Evolutionary conservation across 2,888 invertebrate genomes (phyloP), one percentile per base, ranked within the genome.

Genomic region (Belgica antarctica): DNA sequence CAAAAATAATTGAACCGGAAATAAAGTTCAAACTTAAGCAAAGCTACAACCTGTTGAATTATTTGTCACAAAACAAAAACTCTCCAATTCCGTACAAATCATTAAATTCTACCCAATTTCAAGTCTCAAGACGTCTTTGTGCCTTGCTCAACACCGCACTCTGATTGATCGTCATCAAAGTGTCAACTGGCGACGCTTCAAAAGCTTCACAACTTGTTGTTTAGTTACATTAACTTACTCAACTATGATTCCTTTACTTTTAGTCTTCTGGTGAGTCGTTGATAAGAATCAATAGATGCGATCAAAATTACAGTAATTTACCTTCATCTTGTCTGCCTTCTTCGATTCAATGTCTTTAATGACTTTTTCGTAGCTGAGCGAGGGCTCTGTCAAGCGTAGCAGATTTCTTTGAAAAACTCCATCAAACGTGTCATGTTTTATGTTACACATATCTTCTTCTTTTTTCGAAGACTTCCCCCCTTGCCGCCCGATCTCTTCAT

Each of bases 341-440:
- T 52, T 52, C 52, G 52, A 52, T 52, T 52, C 52, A 52, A 31
- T 8, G 52, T 52, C 52, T 52, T 52, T 52, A 52, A 52, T 52
- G 52, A 52, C 52, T 52, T 22, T 52, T 41, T 41, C 3, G 41
- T 12, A 12, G 15, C 4, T 41, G 41, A n/a, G n/a, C 15, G 25
- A 41, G 31, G n/a, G 27, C 31, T 47, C 68, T 68, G 28, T 68
- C 47, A 68, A 68, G 68, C 68, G 24, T 52, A 46, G 28, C 57
- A 68, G 52, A 57, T 57, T 57, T 57, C 52, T 27, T 24, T 12
- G 31, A 57, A 19, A 68, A 68, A 68, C 34, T 68, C 34, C 68
- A 68, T 68, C 68, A 68, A 24, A 68, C 68, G 57, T 68, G 52
- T 68, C 68, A 68, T 65, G 65, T 65, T 63, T 66, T 47, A 27